A percentile compares a stretch with the other conserved stretches of the same genome.
Evolutionary conservation across 2,888 invertebrate genomes (phyloP).

Genomic region (Barypeithes pellucidus): DNA sequence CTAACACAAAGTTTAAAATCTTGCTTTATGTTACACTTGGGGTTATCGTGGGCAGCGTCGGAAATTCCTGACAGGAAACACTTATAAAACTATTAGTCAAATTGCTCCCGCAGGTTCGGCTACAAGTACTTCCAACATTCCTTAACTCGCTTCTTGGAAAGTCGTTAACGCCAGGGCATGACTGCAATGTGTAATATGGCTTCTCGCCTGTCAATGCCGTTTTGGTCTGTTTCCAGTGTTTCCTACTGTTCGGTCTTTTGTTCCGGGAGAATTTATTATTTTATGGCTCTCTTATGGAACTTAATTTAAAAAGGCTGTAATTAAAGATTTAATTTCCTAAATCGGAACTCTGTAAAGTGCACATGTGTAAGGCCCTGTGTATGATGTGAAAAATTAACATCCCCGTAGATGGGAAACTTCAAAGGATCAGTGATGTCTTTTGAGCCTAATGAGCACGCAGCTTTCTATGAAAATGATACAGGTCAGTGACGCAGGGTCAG

Average conservation of each 20-base stretch:
- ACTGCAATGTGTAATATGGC: conserved; percentile 50
- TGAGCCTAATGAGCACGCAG: no score
- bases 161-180: conserved; percentile 51
- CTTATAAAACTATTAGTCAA: conserved; percentile 67
- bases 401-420: no score
- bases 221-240: conserved; percentile 32
- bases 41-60: conserved; percentile 46
- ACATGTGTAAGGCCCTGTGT: no score
- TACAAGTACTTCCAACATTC: conserved; percentile 50
- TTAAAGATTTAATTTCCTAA: not conserved
- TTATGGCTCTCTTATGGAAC: conserved; percentile 1
- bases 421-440: no score
- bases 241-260: conserved; percentile 25
- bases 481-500: no score
- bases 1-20: conserved; percentile 41
- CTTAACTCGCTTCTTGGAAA: conserved; percentile 51
- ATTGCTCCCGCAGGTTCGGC: conserved; percentile 59
- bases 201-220: conserved; percentile 44
- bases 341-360: no score
- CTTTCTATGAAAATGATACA: no score
- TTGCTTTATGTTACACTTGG: conserved; percentile 36
- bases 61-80: conserved; percentile 60
- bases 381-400: no score
- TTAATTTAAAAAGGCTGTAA: conserved; percentile 1
- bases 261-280: conserved; percentile 23